These are phyloP conservation scores for Arrhamphus sclerolepis DNA, from an alignment of 2,797 vertebrate species.

Conservation along the genomic window DNA sequence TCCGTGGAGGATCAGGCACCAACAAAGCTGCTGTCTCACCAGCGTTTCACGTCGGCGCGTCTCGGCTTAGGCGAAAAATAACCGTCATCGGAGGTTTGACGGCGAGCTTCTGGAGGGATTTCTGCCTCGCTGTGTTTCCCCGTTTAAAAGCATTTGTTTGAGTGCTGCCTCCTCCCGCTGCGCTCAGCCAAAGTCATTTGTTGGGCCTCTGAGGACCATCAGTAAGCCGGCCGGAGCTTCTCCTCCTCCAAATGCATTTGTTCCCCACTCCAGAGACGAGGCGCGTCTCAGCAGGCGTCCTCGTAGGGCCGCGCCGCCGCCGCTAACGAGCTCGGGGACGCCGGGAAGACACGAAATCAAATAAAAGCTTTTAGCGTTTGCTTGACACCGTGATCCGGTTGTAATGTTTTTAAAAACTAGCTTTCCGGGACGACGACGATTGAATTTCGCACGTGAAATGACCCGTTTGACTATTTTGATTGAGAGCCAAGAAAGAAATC, in stretches of 20 bases:
- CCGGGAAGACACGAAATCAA: slow-evolving; percentile 48
- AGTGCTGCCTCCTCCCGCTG: slow-evolving; percentile 54
- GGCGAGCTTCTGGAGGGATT: slow-evolving; percentile 37
- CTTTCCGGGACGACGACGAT: slow-evolving; percentile 3
- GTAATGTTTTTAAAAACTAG: slow-evolving; percentile 25
- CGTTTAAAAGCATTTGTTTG: slow-evolving; percentile 64
- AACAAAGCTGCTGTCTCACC: slow-evolving; percentile 12
- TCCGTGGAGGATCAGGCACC: slow-evolving; percentile 20
- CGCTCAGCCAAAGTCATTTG: slow-evolving; percentile 59
- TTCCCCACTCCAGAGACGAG: slow-evolving; percentile 54
- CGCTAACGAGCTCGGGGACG: slow-evolving; percentile 60
- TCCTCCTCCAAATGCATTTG: slow-evolving; percentile 65
- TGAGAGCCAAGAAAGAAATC: too few relatives aligned
- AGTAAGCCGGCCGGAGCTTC: slow-evolving; percentile 40
- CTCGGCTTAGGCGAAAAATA: slow-evolving; percentile 31
- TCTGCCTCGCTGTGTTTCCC: slow-evolving; percentile 21
- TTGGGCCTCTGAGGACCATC: slow-evolving; percentile 65
- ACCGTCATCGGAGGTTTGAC: slow-evolving; percentile 46
- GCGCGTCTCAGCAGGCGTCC: slow-evolving; percentile 41
- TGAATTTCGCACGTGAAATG: slow-evolving; percentile 1
- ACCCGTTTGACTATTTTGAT: too few relatives aligned
- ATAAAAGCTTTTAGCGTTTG: slow-evolving; percentile 57
- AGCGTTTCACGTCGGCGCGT: slow-evolving; percentile 15
- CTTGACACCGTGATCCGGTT: slow-evolving; percentile 37
- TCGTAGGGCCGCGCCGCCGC: slow-evolving; percentile 34